phyloP scores from a whole-genome alignment of 2,797 vertebrate species.

The Betta splendens region DNA sequence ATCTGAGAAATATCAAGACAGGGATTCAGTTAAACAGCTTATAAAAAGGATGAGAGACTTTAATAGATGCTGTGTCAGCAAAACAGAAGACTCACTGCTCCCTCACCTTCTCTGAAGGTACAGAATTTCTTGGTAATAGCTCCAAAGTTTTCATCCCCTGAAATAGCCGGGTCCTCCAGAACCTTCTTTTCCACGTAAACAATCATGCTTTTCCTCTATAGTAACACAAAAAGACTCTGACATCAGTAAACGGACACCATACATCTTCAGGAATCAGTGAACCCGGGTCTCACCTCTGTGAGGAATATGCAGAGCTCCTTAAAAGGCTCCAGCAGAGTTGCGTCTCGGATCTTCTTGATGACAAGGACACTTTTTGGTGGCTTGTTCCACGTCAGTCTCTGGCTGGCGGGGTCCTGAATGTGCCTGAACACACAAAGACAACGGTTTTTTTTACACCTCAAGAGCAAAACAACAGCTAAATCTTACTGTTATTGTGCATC shows the following conservation, averaged over 20 bases:
- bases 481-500: too few relatives aligned
- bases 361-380: constrained; percentile 96
- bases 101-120: constrained; percentile 94
- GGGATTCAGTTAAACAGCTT: not conserved
- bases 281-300: constrained; percentile 82
- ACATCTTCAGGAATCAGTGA: too few relatives aligned
- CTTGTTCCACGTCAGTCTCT: constrained; percentile 97
- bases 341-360: constrained; percentile 95
- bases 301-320: constrained; percentile 94
- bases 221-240: not conserved
- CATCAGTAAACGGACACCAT: too few relatives aligned
- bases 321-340: constrained; percentile 92
- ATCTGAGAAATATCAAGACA: constrained; percentile 72
- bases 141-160: constrained; percentile 89
- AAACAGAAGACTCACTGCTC: not conserved
- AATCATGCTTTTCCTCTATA: constrained; percentile 90
- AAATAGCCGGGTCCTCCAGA: constrained; percentile 92
- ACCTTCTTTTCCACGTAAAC: constrained; percentile 98
- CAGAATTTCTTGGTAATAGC: constrained; percentile 92
- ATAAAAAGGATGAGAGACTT: accelerated
- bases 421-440: constrained; percentile 83
- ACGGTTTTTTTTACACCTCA: not conserved
- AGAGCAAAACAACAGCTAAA: not conserved
- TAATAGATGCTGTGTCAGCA: not conserved
- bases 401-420: constrained; percentile 97